Percentiles rank a stretch among this genome's conserved stretches.
phyloP scores from a whole-genome alignment of 2,888 invertebrate genomes.

The Rambutsinella grinnellia region DNA sequence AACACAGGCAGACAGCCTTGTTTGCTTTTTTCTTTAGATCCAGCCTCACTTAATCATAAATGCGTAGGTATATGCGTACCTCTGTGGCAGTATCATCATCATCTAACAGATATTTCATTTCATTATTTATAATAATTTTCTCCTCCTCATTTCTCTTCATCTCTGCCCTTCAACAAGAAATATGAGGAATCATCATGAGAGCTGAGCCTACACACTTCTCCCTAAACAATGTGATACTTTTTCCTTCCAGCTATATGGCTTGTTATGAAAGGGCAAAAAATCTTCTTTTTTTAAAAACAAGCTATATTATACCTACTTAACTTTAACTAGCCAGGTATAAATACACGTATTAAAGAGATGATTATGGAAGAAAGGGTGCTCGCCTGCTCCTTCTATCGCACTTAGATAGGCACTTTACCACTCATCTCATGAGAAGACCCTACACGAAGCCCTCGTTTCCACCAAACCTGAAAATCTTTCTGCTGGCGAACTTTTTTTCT shows the following conservation, averaged over 20 bases:
- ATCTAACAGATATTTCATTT: conserved; percentile 40
- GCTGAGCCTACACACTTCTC: background rate
- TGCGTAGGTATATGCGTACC: too few relatives aligned
- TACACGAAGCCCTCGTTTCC: conserved; percentile 31
- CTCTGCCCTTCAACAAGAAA: conserved; percentile 18
- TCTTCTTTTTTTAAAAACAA: too few relatives aligned
- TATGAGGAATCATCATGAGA: background rate
- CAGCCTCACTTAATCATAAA: too few relatives aligned
- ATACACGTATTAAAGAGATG: background rate
- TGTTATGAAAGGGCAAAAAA: too few relatives aligned
- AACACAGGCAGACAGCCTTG: conserved; percentile 39
- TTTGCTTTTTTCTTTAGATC: conserved; percentile 35
- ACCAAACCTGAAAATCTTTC: conserved; percentile 4
- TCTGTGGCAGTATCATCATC: conserved; percentile 20
- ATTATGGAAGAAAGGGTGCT: conserved; percentile 20
- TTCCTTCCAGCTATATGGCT: background rate
- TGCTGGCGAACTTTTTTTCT: conserved; percentile 5
- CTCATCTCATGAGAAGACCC: conserved; percentile 35
- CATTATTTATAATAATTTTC: conserved; percentile 51
- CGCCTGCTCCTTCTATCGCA: background rate
- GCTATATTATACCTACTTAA: background rate
- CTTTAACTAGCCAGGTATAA: background rate
- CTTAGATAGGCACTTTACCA: background rate
- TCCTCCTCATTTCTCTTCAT: conserved; percentile 24
- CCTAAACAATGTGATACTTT: conserved; percentile 13